Percentiles rank a stretch among this genome's conserved stretches.
Conservation (phyloP, 1,140 invertebrate species). For the Drosophila kanapiae region DNA sequence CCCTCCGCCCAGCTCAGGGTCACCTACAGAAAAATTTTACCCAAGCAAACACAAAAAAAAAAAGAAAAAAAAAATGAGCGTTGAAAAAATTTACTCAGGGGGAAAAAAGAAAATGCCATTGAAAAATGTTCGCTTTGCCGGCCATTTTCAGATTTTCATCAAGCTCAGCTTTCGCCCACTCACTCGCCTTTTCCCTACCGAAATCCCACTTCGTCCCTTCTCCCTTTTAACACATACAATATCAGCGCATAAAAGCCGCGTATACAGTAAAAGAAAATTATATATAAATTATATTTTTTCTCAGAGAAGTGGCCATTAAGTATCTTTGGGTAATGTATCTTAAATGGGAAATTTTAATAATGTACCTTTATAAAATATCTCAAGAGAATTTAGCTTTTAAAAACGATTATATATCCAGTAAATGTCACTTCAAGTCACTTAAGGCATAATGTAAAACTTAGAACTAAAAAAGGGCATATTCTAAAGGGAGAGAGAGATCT, state of each 20-base stretch:
- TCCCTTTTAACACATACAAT: slow-evolving; percentile 32
- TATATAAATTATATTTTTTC: too few species aligned
- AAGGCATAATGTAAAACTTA: background rate
- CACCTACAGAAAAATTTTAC: slow-evolving; percentile 62
- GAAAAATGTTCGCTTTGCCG: slow-evolving; percentile 75
- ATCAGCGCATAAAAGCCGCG: slow-evolving; percentile 76
- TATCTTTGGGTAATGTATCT: too few species aligned
- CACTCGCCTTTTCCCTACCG: background rate
- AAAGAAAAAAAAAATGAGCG: slow-evolving; percentile 13
- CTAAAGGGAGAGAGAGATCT: background rate
- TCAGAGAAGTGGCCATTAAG: background rate
- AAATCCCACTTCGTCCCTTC: background rate
- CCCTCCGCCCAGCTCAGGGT: slow-evolving; percentile 61
- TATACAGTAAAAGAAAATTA: slow-evolving; percentile 3
- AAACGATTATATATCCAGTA: background rate
- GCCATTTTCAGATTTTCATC: slow-evolving; percentile 78
- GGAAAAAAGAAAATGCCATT: slow-evolving; percentile 63
- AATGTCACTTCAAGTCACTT: too few species aligned
- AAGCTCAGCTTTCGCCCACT: slow-evolving; percentile 33
- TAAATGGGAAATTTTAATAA: too few species aligned
- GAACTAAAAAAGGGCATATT: background rate
- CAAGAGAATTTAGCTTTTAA: background rate
- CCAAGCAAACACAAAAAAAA: slow-evolving; percentile 25
- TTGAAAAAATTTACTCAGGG: slow-evolving; percentile 40
- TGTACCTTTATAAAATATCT: too few species aligned